phyloP scores from a whole-genome alignment of 2,797 vertebrate species.

The Mionectes olivaceus region DNA sequence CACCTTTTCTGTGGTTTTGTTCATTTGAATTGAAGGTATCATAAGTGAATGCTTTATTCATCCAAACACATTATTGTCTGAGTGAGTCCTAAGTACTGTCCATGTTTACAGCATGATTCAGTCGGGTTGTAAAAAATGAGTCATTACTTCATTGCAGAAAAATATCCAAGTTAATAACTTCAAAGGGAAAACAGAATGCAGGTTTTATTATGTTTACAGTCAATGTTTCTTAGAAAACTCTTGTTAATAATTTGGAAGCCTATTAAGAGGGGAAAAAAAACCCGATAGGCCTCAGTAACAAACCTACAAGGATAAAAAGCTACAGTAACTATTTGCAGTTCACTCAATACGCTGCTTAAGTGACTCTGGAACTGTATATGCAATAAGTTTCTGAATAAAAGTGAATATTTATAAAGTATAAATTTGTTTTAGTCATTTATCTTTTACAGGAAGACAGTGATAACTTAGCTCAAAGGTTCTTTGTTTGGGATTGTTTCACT shows the following conservation, averaged over 20 bases:
- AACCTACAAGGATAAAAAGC: background rate
- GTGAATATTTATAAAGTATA: background rate
- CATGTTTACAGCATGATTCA: background rate
- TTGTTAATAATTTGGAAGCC: background rate
- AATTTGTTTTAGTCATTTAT: background rate
- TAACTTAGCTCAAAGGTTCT: background rate
- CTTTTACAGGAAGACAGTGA: background rate
- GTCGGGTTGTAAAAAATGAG: background rate
- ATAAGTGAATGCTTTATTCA: background rate
- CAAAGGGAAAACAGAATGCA: background rate
- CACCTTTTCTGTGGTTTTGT: background rate
- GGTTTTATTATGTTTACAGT: slow-evolving; percentile 16
- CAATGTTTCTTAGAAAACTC: background rate
- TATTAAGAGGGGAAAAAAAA: background rate
- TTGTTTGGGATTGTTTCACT: background rate
- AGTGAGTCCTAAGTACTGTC: background rate
- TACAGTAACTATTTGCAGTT: background rate
- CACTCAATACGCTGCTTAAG: background rate
- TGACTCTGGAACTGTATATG: slow-evolving; percentile 19
- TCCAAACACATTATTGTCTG: background rate
- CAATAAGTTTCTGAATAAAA: slow-evolving; percentile 37
- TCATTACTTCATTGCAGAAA: background rate
- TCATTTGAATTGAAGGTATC: background rate
- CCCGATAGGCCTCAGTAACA: background rate
- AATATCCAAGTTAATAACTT: background rate